Percentiles rank a stretch among this genome's conserved stretches.
These are phyloP conservation scores for Piliocolobus tephrosceles DNA, from an alignment of 2,113 vertebrate genomes.

Conservation along the genomic window DNA sequence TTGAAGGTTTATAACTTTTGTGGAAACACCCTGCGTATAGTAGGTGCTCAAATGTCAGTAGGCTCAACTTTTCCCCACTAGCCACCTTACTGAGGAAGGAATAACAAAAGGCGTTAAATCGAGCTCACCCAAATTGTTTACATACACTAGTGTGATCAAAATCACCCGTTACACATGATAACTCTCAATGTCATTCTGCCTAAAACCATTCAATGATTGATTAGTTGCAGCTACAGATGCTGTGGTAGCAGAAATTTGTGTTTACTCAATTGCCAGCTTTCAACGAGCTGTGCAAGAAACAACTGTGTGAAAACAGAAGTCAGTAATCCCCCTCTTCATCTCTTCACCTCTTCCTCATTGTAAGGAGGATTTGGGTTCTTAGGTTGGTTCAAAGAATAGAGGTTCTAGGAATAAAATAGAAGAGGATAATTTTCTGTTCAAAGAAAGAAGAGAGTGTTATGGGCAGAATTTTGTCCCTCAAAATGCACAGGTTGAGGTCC, in stretches of 20 bases:
- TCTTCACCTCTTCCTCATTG: neutral
- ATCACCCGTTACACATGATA: neutral
- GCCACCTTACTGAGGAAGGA: neutral
- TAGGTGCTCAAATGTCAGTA: neutral
- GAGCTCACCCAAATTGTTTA: neutral
- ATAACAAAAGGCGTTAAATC: neutral
- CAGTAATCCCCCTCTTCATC: neutral
- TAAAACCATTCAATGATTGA: constrained; percentile 53
- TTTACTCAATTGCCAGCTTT: constrained; percentile 57
- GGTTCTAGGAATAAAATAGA: neutral
- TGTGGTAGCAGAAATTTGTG: constrained; percentile 53
- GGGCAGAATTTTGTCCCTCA: neutral
- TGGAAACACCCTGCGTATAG: neutral
- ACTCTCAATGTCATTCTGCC: constrained; percentile 31
- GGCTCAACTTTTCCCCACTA: neutral
- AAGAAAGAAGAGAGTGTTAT: neutral
- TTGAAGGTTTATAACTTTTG: neutral
- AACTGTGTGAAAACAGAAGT: constrained; percentile 37
- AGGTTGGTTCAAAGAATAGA: neutral
- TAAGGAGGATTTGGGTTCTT: neutral
- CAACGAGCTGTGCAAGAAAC: constrained; percentile 45
- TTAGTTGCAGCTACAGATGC: constrained; percentile 35
- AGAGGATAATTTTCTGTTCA: neutral
- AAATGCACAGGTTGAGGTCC: neutral
- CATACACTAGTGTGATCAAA: constrained; percentile 37